phyloP scores from a whole-genome alignment of 2,888 invertebrate genomes.

The Argyresthia goedartella region DNA sequence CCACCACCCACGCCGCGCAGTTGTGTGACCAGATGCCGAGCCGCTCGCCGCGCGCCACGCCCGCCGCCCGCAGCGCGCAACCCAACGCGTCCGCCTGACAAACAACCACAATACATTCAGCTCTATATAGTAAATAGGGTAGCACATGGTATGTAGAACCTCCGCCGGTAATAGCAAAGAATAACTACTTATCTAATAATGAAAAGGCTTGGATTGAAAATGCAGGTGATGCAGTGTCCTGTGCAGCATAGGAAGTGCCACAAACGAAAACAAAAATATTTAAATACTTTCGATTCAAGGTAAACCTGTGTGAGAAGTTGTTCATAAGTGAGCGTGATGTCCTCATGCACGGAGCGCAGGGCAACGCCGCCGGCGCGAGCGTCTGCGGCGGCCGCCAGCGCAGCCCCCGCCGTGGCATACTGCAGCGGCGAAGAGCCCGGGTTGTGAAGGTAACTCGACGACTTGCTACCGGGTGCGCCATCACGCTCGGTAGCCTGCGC shows the following conservation, averaged over 20 bases:
- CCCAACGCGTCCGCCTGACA: conserved; percentile 79
- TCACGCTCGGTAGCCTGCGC: too few relatives aligned
- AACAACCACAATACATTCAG: too few relatives aligned
- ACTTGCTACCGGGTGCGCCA: background rate
- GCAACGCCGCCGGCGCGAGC: conserved; percentile 71
- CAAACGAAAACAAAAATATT: too few relatives aligned
- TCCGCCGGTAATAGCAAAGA: too few relatives aligned
- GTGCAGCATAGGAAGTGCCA: too few relatives aligned
- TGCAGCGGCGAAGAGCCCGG: conserved; percentile 67
- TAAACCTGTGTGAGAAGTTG: conserved; percentile 62
- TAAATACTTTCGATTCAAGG: background rate
- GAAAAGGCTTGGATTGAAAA: too few relatives aligned
- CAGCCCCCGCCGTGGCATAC: conserved; percentile 69
- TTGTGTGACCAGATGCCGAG: conserved; percentile 90
- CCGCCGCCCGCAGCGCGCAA: conserved; percentile 78
- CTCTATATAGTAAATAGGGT: background rate
- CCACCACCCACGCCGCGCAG: conserved; percentile 79
- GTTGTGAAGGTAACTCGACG: conserved; percentile 72
- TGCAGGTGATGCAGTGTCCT: too few relatives aligned
- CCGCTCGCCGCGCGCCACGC: conserved; percentile 80
- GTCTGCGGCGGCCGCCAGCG: conserved; percentile 67
- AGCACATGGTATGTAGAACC: background rate
- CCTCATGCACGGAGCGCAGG: conserved; percentile 69
- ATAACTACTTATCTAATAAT: too few relatives aligned
- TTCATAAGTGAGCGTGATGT: conserved; percentile 65